These are phyloP conservation scores for Erithacus rubecula DNA, from an alignment of 2,797 vertebrate genomes.

Conservation along the genomic window DNA sequence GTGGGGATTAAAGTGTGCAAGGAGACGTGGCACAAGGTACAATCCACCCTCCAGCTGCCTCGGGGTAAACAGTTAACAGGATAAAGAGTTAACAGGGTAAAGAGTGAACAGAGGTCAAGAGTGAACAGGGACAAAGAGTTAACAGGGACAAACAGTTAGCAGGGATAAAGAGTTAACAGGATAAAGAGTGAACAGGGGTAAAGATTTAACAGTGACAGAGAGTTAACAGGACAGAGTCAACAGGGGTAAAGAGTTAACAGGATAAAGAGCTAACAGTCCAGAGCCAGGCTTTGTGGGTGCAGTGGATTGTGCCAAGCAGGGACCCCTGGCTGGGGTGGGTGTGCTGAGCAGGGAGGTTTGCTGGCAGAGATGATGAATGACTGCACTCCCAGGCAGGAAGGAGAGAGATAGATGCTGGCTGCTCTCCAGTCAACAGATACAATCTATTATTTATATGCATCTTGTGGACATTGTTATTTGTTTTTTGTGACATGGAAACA, in stretches of 20 bases:
- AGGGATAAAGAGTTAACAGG: no score
- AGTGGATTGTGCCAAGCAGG: not conserved
- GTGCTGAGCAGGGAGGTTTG: not conserved
- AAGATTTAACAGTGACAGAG: not conserved
- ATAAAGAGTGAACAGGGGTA: not conserved
- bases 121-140: not conserved
- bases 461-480: not conserved
- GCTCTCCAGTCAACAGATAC: not conserved
- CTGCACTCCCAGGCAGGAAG: not conserved
- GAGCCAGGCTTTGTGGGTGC: not conserved
- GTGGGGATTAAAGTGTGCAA: fast-evolving
- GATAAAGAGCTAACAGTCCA: not conserved
- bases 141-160: not conserved
- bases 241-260: not conserved
- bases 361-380: not conserved
- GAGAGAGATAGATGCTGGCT: not conserved
- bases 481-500: not conserved
- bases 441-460: not conserved
- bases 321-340: not conserved
- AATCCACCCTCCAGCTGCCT: not conserved
- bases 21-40: fast-evolving
- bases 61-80: not conserved
- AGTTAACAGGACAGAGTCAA: not conserved
- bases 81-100: no score
- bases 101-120: no score